Conservation (phyloP, 2,113 vertebrate genomes). For the Pseudonaja textilis region DNA sequence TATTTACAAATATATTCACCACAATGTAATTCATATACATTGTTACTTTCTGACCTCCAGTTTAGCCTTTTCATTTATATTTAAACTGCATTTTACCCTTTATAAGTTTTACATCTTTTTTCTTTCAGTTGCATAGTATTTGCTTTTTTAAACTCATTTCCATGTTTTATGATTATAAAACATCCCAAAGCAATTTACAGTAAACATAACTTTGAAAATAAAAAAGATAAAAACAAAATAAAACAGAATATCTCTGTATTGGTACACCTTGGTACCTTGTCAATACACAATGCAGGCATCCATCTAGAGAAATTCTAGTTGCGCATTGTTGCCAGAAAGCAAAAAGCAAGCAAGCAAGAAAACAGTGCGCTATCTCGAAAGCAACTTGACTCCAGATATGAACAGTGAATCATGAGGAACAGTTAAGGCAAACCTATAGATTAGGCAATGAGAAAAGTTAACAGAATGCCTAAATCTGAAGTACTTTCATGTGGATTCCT, state of each 20-base stretch:
- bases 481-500: not conserved
- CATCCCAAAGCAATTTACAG: not conserved
- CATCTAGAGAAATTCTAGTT: not conserved
- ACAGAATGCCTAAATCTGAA: not conserved
- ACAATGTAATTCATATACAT: not conserved
- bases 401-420: not conserved
- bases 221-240: not conserved
- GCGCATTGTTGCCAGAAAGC: not conserved
- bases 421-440: not conserved
- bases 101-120: not conserved
- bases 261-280: not conserved
- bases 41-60: not conserved
- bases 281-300: not conserved
- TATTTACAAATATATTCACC: not conserved
- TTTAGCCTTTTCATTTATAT: not conserved
- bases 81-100: not conserved
- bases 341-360: not conserved
- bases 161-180: not conserved
- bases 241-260: not conserved
- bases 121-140: not conserved
- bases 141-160: not conserved
- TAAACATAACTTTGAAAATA: not conserved
- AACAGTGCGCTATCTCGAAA: not conserved
- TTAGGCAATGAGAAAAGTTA: not conserved
- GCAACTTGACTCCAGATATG: not conserved